Evolutionary conservation across 2,888 invertebrate genomes (phyloP), one percentile per base, ranked within the genome.

Genomic region (Baccha elongata): DNA sequence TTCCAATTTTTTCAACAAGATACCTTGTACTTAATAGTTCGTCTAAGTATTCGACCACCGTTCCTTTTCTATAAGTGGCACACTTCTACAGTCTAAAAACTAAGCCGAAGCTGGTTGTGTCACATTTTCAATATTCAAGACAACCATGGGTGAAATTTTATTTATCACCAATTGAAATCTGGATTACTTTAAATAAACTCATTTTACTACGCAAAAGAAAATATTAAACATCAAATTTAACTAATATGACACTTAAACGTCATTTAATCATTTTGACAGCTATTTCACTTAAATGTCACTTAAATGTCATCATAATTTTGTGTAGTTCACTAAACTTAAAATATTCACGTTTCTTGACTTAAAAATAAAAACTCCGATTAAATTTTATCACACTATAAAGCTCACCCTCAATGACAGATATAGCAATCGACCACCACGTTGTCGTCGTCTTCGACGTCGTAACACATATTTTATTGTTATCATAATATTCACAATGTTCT

Each of bases 381-480:
- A 60, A 19, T 44, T 60, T 44, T 60, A 60, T 60, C 60, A 44
- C 60, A 44, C 29, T 23, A 29, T 60, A 60, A 60, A 60, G 60
- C 60, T 55, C 40, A 40, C 19, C 29, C 17, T 44, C 17, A 60
- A 44, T 26, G 40, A 23, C 26, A 42, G 15, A 17, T 4, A 60
- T 8, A 3, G 11, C 26, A 23, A 58, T 8, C 58, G 35, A 55
- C 72, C 50, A 72, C 67, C 60, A 67, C 40, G 58, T 23, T 58
- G 35, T 37, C 10, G 8, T 50, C 26, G 48, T 35, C n/a, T 35
- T 53, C 15, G 13, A 15, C 6, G 55, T 58, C 29, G 62, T 74
- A 55, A 74, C 74, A 80, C 60, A 79, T 62, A 73, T 74, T 55
- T 79, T 79, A 48, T 21, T 64, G 60, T 53, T 40, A 68, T 64